These are phyloP conservation scores for Ctena decussata DNA, from an alignment of 2,888 invertebrate species.

Conservation along the genomic window DNA sequence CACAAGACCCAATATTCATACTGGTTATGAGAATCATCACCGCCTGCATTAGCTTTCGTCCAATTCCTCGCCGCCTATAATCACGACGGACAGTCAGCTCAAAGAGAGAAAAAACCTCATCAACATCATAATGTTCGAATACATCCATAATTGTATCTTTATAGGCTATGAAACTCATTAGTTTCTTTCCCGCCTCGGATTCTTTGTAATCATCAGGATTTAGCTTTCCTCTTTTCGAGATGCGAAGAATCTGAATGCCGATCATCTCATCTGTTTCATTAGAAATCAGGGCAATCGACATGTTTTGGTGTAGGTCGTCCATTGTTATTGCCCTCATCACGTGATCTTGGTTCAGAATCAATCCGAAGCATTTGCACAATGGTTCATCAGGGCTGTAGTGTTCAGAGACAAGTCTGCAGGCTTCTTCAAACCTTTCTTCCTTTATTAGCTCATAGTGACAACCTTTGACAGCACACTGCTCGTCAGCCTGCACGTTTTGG, in stretches of 20 bases:
- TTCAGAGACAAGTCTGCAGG: slow-evolving; percentile 1
- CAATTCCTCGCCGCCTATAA: slow-evolving; percentile 31
- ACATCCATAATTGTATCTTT: background rate
- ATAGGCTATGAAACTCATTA: slow-evolving; percentile 20
- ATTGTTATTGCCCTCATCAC: background rate
- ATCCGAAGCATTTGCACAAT: background rate
- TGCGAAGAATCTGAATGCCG: slow-evolving; percentile 23
- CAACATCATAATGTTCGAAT: slow-evolving; percentile 30
- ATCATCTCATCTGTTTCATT: slow-evolving; percentile 32
- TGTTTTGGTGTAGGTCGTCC: background rate
- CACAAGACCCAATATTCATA: slow-evolving; percentile 15
- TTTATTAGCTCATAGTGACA: slow-evolving; percentile 1
- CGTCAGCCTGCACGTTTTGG: background rate
- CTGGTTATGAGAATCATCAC: slow-evolving; percentile 10
- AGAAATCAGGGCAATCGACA: slow-evolving; percentile 44
- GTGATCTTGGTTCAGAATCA: slow-evolving; percentile 5
- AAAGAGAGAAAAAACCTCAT: slow-evolving; percentile 23
- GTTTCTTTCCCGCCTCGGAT: background rate
- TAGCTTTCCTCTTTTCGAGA: background rate
- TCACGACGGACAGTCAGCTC: slow-evolving; percentile 32
- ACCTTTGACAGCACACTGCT: background rate
- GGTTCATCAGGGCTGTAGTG: slow-evolving; percentile 31
- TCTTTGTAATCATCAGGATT: background rate
- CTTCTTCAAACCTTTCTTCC: slow-evolving; percentile 23
- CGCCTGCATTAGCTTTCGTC: slow-evolving; percentile 28